Evolutionary conservation across 1,140 invertebrate species (phyloP).

Genomic region (Schlechtendalia chinensis): DNA sequence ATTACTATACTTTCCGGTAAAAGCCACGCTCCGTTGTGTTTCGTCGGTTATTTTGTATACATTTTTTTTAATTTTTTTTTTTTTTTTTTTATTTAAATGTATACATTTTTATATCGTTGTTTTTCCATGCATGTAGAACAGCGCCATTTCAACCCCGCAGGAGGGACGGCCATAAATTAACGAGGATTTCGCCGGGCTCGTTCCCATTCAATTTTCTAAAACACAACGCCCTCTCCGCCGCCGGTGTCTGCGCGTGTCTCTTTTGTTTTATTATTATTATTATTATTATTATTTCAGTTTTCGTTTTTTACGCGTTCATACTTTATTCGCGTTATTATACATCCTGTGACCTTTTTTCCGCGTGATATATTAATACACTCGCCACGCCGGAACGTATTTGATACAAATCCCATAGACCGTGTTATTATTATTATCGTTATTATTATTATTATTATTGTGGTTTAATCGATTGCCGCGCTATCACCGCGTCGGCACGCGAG

Average conservation of each 20-base stretch:
- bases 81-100: constrained; percentile 6
- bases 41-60: not conserved
- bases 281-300: constrained; percentile 26
- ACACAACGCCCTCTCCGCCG: constrained; percentile 22
- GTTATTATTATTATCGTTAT: not conserved
- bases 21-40: constrained; percentile 4
- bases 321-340: constrained; percentile 27
- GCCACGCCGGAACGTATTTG: not conserved
- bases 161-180: constrained; percentile 48
- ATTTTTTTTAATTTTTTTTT: not conserved
- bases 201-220: constrained; percentile 49
- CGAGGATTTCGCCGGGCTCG: constrained; percentile 43
- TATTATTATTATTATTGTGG: not conserved
- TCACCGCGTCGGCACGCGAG: not conserved
- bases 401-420: not conserved
- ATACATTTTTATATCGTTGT: constrained; percentile 46
- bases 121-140: constrained; percentile 37
- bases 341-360: constrained; percentile 23
- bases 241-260: constrained; percentile 2
- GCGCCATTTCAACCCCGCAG: constrained; percentile 10
- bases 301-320: not conserved
- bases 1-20: constrained; percentile 37
- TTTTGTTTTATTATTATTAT: constrained; percentile 45
- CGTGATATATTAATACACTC: constrained; percentile 7
- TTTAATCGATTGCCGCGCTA: not conserved